A percentile compares a stretch with the other conserved stretches of the same genome.
Conservation (phyloP, 2,113 vertebrate genomes). For the Psilopogon haemacephalus region DNA sequence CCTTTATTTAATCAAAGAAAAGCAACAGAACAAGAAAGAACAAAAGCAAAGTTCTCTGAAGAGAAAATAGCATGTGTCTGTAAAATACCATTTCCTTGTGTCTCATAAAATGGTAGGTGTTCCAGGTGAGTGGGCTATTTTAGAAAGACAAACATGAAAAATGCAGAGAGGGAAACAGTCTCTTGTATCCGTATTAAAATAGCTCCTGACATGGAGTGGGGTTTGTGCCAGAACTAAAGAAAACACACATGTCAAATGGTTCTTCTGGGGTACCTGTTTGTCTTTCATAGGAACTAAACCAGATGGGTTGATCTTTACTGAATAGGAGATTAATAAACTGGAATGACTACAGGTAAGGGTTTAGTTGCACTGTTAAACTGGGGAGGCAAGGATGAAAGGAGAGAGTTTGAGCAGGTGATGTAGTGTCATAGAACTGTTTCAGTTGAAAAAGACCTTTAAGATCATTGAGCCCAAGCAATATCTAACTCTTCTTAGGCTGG, state of each 20-base stretch:
- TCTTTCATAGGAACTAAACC: not conserved
- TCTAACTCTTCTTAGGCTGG: too few relatives aligned
- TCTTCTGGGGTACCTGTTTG: not conserved
- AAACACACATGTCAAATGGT: not conserved
- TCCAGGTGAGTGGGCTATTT: not conserved
- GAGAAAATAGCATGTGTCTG: not conserved
- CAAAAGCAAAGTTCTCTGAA: slow-evolving; percentile 32
- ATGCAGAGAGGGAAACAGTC: not conserved
- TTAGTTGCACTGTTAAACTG: not conserved
- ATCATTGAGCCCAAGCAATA: too few relatives aligned
- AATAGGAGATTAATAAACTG: not conserved
- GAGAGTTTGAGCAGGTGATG: not conserved
- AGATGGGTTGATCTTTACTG: not conserved
- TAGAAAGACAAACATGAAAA: not conserved
- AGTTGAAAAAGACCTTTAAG: too few relatives aligned
- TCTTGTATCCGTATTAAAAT: not conserved
- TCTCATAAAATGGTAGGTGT: not conserved
- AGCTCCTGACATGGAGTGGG: not conserved
- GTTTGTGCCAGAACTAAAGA: not conserved
- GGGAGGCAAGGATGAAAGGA: not conserved
- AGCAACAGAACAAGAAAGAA: not conserved
- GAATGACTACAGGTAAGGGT: not conserved
- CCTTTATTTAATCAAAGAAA: slow-evolving; percentile 47
- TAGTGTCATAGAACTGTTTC: too few relatives aligned
- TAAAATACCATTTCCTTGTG: not conserved